Percentiles rank a stretch among this genome's conserved stretches.
Evolutionary conservation across 2,888 invertebrate species (phyloP).

Genomic region (Synergus gifuensis): DNA sequence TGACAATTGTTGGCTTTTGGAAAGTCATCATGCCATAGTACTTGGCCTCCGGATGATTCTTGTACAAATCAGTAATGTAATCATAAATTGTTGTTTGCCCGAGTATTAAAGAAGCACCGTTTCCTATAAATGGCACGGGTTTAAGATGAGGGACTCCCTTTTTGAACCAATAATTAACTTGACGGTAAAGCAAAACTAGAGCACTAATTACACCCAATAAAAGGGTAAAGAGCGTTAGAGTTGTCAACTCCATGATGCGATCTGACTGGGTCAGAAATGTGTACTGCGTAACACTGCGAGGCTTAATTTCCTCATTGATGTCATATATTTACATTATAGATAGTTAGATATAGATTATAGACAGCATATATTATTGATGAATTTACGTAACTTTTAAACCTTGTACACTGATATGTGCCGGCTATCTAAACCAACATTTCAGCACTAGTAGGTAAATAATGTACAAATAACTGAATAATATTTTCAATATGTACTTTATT

Average conservation of each 20-base stretch:
- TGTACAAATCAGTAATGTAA: constrained; percentile 43
- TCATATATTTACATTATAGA: no score
- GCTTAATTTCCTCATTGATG: no score
- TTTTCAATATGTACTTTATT: no score
- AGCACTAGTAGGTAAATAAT: no score
- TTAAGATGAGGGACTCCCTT: constrained; percentile 47
- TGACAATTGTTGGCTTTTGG: constrained; percentile 58
- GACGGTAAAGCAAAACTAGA: constrained; percentile 15
- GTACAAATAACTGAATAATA: no score
- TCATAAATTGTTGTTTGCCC: constrained; percentile 42
- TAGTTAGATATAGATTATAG: no score
- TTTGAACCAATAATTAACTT: constrained; percentile 39
- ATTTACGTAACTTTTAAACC: no score
- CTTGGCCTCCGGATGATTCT: constrained; percentile 51
- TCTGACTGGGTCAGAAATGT: no score
- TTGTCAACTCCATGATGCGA: neutral
- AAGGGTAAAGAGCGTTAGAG: neutral
- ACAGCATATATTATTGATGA: no score
- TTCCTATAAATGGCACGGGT: constrained; percentile 55
- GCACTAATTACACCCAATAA: constrained; percentile 27
- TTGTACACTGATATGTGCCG: no score
- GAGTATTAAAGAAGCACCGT: constrained; percentile 49
- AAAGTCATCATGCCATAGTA: constrained; percentile 65
- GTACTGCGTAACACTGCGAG: no score
- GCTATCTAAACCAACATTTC: no score